Conservation (phyloP, 2,113 vertebrate genomes). For the Sialia sialis region DNA sequence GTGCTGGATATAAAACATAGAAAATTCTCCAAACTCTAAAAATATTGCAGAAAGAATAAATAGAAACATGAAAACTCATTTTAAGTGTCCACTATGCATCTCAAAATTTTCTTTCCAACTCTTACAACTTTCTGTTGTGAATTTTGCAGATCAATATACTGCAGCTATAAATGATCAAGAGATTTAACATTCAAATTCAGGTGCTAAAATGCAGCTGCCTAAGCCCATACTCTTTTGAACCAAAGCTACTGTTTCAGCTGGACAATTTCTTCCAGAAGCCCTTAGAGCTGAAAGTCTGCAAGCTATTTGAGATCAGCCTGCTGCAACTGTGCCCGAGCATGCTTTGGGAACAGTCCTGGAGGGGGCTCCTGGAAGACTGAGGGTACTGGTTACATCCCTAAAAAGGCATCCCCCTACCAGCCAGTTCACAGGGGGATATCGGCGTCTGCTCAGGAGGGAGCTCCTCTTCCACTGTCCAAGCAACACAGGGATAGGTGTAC, state of each 20-base stretch:
- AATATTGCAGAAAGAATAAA: not conserved
- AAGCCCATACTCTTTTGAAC: slow-evolving; percentile 35
- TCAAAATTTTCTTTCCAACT: not conserved
- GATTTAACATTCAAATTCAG: slow-evolving; percentile 49
- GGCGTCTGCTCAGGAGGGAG: slow-evolving; percentile 48
- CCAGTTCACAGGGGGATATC: slow-evolving; percentile 32
- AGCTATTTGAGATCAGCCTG: slow-evolving; percentile 8
- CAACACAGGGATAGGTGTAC: slow-evolving; percentile 42
- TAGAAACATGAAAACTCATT: not conserved
- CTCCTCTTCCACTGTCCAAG: not conserved
- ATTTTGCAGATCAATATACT: slow-evolving; percentile 34
- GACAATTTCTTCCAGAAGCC: slow-evolving; percentile 53
- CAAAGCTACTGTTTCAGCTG: slow-evolving; percentile 51
- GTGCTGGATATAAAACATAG: not conserved
- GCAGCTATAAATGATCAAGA: slow-evolving; percentile 36
- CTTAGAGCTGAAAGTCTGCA: not conserved
- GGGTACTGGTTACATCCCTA: slow-evolving; percentile 1
- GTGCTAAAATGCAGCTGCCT: slow-evolving; percentile 46
- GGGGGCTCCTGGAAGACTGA: slow-evolving; percentile 17
- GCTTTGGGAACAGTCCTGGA: not conserved
- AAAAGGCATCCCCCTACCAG: slow-evolving; percentile 24
- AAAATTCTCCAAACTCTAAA: not conserved
- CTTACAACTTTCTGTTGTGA: not conserved
- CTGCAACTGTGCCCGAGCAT: slow-evolving; percentile 8
- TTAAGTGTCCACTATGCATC: not conserved